Base-by-base conservation (phyloP, 1,140 invertebrate genomes). In the Heliconius congener region DNA sequence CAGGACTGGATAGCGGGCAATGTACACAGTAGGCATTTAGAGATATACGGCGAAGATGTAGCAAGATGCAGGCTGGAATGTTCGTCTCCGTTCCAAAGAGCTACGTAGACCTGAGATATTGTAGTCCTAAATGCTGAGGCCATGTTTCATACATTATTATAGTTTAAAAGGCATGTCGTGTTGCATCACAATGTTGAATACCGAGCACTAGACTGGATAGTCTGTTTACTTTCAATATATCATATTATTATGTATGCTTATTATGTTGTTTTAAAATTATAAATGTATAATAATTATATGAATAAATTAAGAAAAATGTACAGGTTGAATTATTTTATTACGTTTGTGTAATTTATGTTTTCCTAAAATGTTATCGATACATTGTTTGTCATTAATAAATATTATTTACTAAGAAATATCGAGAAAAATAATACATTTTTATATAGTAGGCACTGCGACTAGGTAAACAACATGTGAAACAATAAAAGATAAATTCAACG, bases 131-230 rank as follows among this genome's bases (percentile, higher is more conserved):
- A 66, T 66, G 60, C 11, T 66, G 30, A 30, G 13, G 27, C 60
- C 19, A 66, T 66, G 60, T 66, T 66, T 27, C 60, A 66, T 66
- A 66, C 30, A 66, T 27, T 27, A 30, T 16, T 30, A 30, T 66
- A 66, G 27, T 18, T 66, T 66, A 66, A 66, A 66, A 66, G 60
- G 60, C 23, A 66, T 23, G 60, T 66, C 60, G 27, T 66, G 60
- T 16, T 30, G 11, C 23, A 66, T 66, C 13, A 5, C 60, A 66
- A 66, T 11, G 9, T 13, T 27, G 60, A 30, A 66, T 66, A n/a
- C 23, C 60, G 27, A 66, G 60, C 11, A 30, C 3, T 27, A 4
- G 60, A 16, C 55, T 9, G n/a, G 8, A 23, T 19, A 55, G 8
- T n/a, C n/a, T 19, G n/a, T n/a, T 9, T 57, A 57, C 19, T n/a